A percentile compares a stretch with the other conserved stretches of the same genome.
phyloP scores from a whole-genome alignment of 2,888 invertebrate species.

The Marasmarcha lunaedactyla region DNA sequence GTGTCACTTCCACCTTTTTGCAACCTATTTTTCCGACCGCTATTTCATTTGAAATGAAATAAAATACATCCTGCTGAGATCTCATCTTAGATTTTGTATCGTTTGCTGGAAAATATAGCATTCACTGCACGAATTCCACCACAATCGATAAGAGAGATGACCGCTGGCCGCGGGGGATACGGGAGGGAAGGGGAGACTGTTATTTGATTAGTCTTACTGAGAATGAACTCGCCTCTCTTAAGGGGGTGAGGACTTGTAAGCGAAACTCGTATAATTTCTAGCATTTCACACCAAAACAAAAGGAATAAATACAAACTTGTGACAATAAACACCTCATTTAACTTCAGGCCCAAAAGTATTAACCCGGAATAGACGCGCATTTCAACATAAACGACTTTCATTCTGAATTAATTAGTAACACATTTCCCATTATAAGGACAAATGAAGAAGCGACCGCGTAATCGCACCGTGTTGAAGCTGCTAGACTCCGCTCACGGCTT shows the following conservation, averaged over 20 bases:
- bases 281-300: slow-evolving; percentile 22
- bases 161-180: slow-evolving; percentile 57
- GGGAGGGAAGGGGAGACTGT: slow-evolving; percentile 53
- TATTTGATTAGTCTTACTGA: slow-evolving; percentile 72
- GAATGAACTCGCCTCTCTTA: slow-evolving; percentile 69
- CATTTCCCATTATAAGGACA: slow-evolving; percentile 71
- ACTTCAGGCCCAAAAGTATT: slow-evolving; percentile 51
- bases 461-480: slow-evolving; percentile 70
- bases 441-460: slow-evolving; percentile 70
- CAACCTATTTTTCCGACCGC: no score
- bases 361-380: slow-evolving; percentile 67
- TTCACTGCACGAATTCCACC: slow-evolving; percentile 70
- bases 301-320: slow-evolving; percentile 7
- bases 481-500: slow-evolving; percentile 65
- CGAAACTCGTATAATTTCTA: slow-evolving; percentile 62
- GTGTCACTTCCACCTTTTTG: no score
- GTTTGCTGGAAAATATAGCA: slow-evolving; percentile 63
- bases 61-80: slow-evolving; percentile 30
- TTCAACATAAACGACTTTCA: slow-evolving; percentile 69
- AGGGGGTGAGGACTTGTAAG: slow-evolving; percentile 68
- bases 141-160: slow-evolving; percentile 71
- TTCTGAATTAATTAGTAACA: slow-evolving; percentile 70
- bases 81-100: slow-evolving; percentile 42
- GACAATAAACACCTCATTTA: slow-evolving; percentile 28
- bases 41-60: slow-evolving; percentile 3